phyloP scores from a whole-genome alignment of 2,888 invertebrate species.

The Caenorhabditis sp. region DNA sequence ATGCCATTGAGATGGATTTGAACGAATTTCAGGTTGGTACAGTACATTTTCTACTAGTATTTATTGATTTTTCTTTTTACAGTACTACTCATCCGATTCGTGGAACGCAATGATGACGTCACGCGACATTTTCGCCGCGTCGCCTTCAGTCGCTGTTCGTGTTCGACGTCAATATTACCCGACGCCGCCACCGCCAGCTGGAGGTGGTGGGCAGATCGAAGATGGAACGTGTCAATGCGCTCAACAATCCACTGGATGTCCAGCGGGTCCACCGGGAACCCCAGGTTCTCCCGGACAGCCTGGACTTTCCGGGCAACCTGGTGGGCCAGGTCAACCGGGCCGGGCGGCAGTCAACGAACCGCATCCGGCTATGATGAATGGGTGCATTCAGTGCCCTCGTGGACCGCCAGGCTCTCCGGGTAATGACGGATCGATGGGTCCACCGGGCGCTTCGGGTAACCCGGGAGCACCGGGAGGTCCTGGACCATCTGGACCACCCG shows the following conservation, averaged over 20 bases:
- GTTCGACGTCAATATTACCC: conserved; percentile 13
- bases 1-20: conserved; percentile 17
- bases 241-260: conserved; percentile 33
- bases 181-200: conserved; percentile 2
- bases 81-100: conserved; percentile 30
- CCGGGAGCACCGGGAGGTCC: neutral
- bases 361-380: conserved; percentile 6
- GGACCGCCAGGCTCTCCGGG: conserved; percentile 8
- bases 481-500: conserved; percentile 18
- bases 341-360: neutral
- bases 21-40: conserved; percentile 22
- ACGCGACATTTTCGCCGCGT: conserved; percentile 3
- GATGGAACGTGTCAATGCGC: conserved; percentile 30
- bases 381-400: conserved; percentile 20
- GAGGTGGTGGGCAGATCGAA: conserved; percentile 28
- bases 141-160: neutral
- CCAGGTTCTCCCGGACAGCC: conserved; percentile 21
- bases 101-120: conserved; percentile 24
- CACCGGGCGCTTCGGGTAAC: conserved; percentile 3
- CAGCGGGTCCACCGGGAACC: conserved; percentile 24
- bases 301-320: conserved; percentile 16
- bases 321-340: conserved; percentile 19
- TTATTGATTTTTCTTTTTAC: neutral
- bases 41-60: neutral
- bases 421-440: neutral